Conservation (phyloP, 2,888 invertebrate species). For the Tenthredo distinguenda region DNA sequence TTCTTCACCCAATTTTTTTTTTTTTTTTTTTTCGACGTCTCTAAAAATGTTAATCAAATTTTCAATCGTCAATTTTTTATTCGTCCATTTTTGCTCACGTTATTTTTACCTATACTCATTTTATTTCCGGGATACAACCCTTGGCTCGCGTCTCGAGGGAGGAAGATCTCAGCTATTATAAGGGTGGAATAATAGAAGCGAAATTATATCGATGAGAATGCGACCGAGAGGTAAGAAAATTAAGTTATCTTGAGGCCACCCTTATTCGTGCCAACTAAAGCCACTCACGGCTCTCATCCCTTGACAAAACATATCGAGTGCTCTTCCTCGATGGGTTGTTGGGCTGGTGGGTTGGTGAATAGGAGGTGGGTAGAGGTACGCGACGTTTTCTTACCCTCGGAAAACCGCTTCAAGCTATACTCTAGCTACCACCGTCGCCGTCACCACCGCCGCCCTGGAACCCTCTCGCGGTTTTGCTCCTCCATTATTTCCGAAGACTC, state of each 20-base stretch:
- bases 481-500: background rate
- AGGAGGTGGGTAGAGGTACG: background rate
- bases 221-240: background rate
- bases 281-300: constrained; percentile 27
- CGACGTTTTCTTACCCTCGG: constrained; percentile 17
- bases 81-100: background rate
- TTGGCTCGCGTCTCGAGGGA: background rate
- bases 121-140: background rate
- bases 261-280: constrained; percentile 9
- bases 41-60: background rate
- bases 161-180: background rate
- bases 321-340: background rate
- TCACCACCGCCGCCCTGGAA: background rate
- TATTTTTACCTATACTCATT: background rate
- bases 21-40: background rate
- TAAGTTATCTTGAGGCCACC: constrained; percentile 20
- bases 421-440: background rate
- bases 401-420: constrained; percentile 13
- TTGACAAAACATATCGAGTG: constrained; percentile 40
- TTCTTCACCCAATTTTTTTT: background rate
- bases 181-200: constrained; percentile 18
- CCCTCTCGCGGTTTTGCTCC: background rate
- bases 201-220: background rate
- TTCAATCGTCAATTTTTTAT: background rate
- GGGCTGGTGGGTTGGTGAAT: background rate